Conservation (phyloP, 2,888 invertebrate genomes). For the Herminia tarsipennalis region DNA sequence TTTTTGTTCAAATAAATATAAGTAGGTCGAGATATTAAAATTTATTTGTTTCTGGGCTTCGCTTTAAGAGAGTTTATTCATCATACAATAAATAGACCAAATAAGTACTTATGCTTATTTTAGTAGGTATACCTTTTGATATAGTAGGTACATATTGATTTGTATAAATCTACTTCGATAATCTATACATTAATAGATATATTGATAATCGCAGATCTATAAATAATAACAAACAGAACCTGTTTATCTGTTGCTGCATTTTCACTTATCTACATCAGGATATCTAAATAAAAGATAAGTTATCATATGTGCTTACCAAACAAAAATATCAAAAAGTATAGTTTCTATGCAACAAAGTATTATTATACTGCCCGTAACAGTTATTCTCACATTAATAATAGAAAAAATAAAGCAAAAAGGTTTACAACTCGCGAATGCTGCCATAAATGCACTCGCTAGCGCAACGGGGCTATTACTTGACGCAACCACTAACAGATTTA, state of each 20-base stretch:
- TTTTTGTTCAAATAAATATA: conserved; percentile 11
- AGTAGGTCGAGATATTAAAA: conserved; percentile 7
- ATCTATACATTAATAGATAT: no score
- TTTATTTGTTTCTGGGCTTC: conserved; percentile 5
- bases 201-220: no score
- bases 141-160: no score
- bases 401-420: conserved; percentile 65
- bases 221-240: not conserved
- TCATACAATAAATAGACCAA: no score
- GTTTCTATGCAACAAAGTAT: conserved; percentile 44
- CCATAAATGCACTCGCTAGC: conserved; percentile 84
- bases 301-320: conserved; percentile 20
- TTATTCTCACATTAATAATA: conserved; percentile 67
- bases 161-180: no score
- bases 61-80: not conserved
- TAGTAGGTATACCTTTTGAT: no score
- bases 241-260: no score
- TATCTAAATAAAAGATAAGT: conserved; percentile 13
- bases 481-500: conserved; percentile 35
- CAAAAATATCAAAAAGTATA: conserved; percentile 22
- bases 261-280: conserved; percentile 16
- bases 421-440: conserved; percentile 72
- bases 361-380: conserved; percentile 51
- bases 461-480: conserved; percentile 75
- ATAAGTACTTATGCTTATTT: no score